Evolutionary conservation across 2,113 vertebrate species (phyloP).

Genomic region (Polypterus senegalus): DNA sequence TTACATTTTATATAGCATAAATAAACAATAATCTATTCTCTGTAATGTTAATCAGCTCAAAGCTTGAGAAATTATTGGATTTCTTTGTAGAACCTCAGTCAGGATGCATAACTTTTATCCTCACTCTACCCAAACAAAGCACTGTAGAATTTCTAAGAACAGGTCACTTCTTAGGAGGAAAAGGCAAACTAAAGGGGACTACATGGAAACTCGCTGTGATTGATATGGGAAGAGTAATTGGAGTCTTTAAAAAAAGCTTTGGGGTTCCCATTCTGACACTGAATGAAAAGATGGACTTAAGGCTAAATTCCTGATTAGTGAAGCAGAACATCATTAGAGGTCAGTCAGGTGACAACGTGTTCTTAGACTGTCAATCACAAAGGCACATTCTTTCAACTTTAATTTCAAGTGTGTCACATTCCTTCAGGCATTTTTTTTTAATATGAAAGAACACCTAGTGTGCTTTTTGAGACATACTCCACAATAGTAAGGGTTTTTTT

Average conservation of each 20-base stretch:
- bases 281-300: conserved; percentile 6
- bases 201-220: not conserved
- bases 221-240: conserved; percentile 5
- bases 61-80: no score
- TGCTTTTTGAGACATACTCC: not conserved
- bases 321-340: not conserved
- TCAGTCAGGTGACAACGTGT: not conserved
- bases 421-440: not conserved
- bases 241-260: not conserved
- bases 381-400: not conserved
- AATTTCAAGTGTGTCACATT: not conserved
- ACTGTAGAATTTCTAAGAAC: conserved; percentile 8
- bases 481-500: no score
- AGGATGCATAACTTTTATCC: not conserved
- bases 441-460: conserved; percentile 1
- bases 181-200: conserved; percentile 14
- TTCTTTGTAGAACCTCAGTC: not conserved
- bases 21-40: conserved; percentile 18
- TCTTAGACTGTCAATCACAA: conserved; percentile 17
- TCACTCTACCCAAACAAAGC: conserved; percentile 5
- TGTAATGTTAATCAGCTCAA: not conserved
- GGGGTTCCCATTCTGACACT: not conserved
- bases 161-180: not conserved
- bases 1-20: conserved; percentile 10
- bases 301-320: conserved; percentile 1